Evolutionary conservation across 2,113 vertebrate genomes (phyloP), one percentile per base, ranked within the genome.

Genomic region (Gallinago jamesoni): DNA sequence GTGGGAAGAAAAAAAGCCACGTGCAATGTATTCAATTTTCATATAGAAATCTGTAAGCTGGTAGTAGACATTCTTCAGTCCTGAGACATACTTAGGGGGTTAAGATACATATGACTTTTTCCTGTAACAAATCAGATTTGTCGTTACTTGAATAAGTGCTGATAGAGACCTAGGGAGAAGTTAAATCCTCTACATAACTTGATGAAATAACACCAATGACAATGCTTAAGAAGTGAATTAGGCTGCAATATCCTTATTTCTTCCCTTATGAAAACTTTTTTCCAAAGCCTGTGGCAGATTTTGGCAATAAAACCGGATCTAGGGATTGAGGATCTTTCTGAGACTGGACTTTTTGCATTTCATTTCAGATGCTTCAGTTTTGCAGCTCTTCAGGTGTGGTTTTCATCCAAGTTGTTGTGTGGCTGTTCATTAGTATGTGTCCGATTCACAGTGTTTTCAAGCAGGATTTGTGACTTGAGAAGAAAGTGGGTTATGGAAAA

Each of bases 91-190:
- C 80, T 91, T 80, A 3, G 0, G 47, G 64, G 55, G 15, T 81
- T 91, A 89, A 74, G 81, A 52, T 81, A 87, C 68, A 52, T 72
- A 47, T 64, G 33, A 0, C 60, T 57, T 84, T 33, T 96, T 93
- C 85, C 94, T 94, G 82, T 82, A 82, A 84, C 78, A 93, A 89
- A 91, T 92, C 82, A 87, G 74, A 85, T 90, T 89, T 94, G 93
- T 90, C 93, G 56, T 45, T 75, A 37, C 75, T 92, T 90, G 82
- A 83, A 33, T 82, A 90, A 92, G 63, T 78, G 87, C 90, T 87
- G 87, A 85, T 78, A 87, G 70, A 94, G 53, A 43, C 69, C 31
- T 22, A 15, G 66, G 78, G 85, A 79, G 66, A 93, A 67, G 37
- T 87, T 91, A 93, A 95, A 84, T 72, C 74, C 70, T 67, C 56